Conservation (phyloP, 2,888 invertebrate species). For the Icerya purchasi region DNA sequence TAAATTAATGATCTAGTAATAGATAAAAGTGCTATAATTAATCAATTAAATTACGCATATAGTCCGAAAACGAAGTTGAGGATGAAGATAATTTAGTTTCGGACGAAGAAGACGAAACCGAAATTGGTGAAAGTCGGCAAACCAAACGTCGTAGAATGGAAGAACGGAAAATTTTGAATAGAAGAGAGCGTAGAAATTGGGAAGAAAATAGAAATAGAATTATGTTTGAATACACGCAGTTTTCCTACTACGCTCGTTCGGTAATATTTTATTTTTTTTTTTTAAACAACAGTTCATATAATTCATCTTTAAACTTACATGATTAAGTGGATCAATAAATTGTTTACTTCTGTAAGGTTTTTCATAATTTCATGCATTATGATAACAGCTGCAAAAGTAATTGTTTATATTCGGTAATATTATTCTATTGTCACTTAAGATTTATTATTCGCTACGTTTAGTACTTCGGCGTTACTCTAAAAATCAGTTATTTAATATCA, state of each 20-base stretch:
- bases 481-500: no score
- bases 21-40: background rate
- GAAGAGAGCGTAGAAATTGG: constrained; percentile 55
- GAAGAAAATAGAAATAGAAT: constrained; percentile 57
- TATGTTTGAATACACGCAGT: constrained; percentile 79
- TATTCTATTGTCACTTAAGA: no score
- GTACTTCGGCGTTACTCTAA: no score
- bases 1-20: constrained; percentile 5
- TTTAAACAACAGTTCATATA: no score
- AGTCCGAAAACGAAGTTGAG: constrained; percentile 12
- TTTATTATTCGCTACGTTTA: no score
- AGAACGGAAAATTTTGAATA: constrained; percentile 37
- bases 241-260: constrained; percentile 63
- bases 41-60: background rate
- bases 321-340: no score
- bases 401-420: no score
- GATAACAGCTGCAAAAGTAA: no score
- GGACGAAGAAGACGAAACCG: constrained; percentile 18
- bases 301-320: no score
- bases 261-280: no score
- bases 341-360: no score
- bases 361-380: no score
- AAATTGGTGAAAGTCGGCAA: constrained; percentile 27
- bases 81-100: constrained; percentile 20
- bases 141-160: constrained; percentile 35